phyloP scores from a whole-genome alignment of 2,113 vertebrate species.

The Elachura formosa region DNA sequence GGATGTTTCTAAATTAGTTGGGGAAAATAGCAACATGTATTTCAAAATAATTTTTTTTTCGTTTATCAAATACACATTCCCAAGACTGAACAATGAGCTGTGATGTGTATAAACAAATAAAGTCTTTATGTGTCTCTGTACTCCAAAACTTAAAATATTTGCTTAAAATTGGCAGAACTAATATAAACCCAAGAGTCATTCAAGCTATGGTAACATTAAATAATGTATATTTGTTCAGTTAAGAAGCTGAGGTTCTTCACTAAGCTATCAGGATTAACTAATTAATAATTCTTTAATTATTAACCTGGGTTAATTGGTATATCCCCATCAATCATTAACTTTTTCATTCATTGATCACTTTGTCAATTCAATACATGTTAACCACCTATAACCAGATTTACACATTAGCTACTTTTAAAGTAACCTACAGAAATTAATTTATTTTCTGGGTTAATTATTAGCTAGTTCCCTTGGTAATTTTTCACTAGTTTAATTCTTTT shows the following conservation, averaged over 20 bases:
- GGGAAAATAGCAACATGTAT: conserved; percentile 13
- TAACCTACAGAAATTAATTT: background rate
- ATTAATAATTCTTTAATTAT: background rate
- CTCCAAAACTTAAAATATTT: background rate
- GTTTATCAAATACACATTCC: background rate
- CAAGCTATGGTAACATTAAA: background rate
- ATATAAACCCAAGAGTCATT: background rate
- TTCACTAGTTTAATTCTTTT: background rate
- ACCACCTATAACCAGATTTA: background rate
- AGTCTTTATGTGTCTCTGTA: background rate
- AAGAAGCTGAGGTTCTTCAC: background rate
- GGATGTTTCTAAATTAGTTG: conserved; percentile 21
- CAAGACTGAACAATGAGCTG: conserved; percentile 13
- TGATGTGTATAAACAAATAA: conserved; percentile 27
- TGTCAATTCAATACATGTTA: background rate
- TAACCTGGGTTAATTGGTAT: background rate
- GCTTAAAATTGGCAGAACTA: conserved; percentile 5
- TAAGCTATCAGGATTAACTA: background rate
- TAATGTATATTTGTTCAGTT: background rate
- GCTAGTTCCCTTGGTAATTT: background rate
- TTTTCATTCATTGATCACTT: background rate
- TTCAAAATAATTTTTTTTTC: conserved; percentile 21
- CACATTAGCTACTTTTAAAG: background rate
- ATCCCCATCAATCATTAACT: background rate
- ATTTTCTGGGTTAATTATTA: background rate